A percentile compares a stretch with the other conserved stretches of the same genome.
Conservation (phyloP, 2,797 vertebrate genomes). For the Anas georgica region DNA sequence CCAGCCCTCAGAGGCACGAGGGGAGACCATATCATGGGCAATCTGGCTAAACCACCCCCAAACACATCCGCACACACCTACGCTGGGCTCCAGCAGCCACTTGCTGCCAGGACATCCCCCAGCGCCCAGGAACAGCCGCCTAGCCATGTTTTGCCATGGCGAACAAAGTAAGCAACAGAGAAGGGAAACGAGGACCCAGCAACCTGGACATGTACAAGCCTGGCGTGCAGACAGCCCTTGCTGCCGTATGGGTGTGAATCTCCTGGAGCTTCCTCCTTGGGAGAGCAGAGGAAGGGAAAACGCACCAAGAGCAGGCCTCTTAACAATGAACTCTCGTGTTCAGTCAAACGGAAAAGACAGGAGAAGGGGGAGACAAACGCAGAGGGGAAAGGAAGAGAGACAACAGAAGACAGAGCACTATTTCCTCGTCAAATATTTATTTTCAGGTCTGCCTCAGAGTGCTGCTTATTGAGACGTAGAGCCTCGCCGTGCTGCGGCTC, state of each 20-base stretch:
- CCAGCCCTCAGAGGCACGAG: neutral
- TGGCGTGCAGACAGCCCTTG: neutral
- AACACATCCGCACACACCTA: too few species aligned
- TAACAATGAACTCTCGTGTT: slow-evolving; percentile 44
- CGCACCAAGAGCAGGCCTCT: neutral
- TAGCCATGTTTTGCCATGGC: neutral
- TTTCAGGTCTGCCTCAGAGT: slow-evolving; percentile 45
- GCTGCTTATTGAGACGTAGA: slow-evolving; percentile 53
- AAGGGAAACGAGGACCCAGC: slow-evolving; percentile 5
- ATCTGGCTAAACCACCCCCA: neutral
- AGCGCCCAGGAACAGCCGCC: neutral
- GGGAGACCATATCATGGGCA: too few species aligned
- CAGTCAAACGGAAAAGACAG: slow-evolving; percentile 41
- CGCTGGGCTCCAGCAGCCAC: too few species aligned
- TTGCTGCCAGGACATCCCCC: too few species aligned
- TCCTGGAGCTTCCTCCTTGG: neutral
- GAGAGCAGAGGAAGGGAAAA: neutral
- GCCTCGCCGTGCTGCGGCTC: neutral
- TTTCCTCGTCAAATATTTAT: slow-evolving; percentile 73
- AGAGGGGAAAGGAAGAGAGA: neutral
- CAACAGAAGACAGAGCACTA: slow-evolving; percentile 33
- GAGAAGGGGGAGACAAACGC: neutral
- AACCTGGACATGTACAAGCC: neutral
- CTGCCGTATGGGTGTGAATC: neutral
- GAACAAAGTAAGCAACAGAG: slow-evolving; percentile 5